Percentiles rank a stretch among this genome's conserved stretches.
Evolutionary conservation across 2,113 vertebrate species (phyloP).

Genomic region (Seriola quinqueradiata): DNA sequence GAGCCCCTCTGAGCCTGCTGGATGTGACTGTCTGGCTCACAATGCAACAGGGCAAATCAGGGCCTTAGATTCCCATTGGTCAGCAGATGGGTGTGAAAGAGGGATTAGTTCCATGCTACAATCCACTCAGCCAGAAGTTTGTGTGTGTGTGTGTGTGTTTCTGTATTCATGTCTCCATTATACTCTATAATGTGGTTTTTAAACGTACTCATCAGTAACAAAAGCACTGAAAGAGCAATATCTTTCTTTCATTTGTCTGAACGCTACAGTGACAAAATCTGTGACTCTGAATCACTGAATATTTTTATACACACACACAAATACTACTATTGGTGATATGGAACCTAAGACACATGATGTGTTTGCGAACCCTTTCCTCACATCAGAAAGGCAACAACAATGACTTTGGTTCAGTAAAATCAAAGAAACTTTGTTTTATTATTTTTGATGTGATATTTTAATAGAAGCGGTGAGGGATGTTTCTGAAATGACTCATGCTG

Average conservation of each 20-base stretch:
- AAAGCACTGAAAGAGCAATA: background rate
- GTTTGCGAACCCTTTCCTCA: background rate
- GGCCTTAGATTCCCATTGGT: conserved; percentile 74
- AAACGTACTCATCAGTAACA: background rate
- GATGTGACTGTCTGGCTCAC: conserved; percentile 66
- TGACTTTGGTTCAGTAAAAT: background rate
- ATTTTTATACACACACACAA: background rate
- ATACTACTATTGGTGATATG: background rate
- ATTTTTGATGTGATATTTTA: background rate
- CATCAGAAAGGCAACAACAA: background rate
- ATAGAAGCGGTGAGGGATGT: background rate
- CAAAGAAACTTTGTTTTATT: background rate
- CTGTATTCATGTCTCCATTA: conserved; percentile 1
- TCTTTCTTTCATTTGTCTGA: background rate
- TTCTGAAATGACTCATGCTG: background rate
- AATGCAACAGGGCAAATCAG: conserved; percentile 57
- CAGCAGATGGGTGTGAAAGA: conserved; percentile 79
- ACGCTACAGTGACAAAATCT: background rate
- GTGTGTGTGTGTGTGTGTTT: background rate
- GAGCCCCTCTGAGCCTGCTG: conserved; percentile 57
- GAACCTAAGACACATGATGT: background rate
- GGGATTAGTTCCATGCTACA: conserved; percentile 67
- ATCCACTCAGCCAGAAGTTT: conserved; percentile 40
- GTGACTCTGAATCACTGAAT: conserved; percentile 10
- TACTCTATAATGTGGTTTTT: background rate